Percentiles rank a stretch among this genome's conserved stretches.
Evolutionary conservation across 1,140 invertebrate species (phyloP).

Genomic region (Zaprionus lachaisei): DNA sequence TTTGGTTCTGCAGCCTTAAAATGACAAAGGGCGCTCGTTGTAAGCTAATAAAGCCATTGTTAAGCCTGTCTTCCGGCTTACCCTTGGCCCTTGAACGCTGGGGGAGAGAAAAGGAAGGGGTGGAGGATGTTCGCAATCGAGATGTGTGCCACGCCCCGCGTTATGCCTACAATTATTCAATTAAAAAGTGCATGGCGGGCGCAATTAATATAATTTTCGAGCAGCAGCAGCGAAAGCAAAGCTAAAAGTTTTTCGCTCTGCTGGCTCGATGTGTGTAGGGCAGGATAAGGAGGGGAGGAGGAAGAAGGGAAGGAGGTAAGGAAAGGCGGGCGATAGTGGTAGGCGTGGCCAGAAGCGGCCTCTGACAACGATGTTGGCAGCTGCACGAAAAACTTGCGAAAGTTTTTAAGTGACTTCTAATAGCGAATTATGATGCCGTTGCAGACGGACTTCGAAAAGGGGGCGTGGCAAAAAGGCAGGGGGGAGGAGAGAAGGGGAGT

Average conservation of each 20-base stretch:
- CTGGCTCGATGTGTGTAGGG: conserved; percentile 5
- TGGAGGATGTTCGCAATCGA: conserved; percentile 2
- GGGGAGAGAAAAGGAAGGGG: neutral
- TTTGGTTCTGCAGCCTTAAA: neutral
- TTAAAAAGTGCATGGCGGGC: conserved; percentile 61
- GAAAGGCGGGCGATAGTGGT: neutral
- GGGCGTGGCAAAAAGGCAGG: neutral
- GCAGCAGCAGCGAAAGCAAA: conserved; percentile 41
- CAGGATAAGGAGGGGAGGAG: neutral
- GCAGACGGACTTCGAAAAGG: conserved; percentile 16
- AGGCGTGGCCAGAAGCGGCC: conserved; percentile 51
- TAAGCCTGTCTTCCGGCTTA: neutral
- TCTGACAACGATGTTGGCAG: conserved; percentile 79
- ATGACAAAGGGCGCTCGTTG: neutral
- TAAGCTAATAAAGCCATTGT: conserved; percentile 7
- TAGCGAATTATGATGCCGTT: conserved; percentile 76
- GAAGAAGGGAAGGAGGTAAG: neutral
- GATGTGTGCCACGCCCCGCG: conserved; percentile 36
- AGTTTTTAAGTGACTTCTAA: conserved; percentile 81
- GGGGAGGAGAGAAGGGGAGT: conserved; percentile 1
- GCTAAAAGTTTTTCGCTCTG: conserved; percentile 46
- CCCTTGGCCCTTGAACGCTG: neutral
- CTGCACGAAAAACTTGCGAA: conserved; percentile 76
- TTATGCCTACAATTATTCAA: conserved; percentile 62
- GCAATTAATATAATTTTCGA: conserved; percentile 68